A percentile compares a stretch with the other conserved stretches of the same genome.
These are phyloP conservation scores for Cheiracanthium punctorium DNA, from an alignment of 2,888 invertebrate species.

Conservation along the genomic window DNA sequence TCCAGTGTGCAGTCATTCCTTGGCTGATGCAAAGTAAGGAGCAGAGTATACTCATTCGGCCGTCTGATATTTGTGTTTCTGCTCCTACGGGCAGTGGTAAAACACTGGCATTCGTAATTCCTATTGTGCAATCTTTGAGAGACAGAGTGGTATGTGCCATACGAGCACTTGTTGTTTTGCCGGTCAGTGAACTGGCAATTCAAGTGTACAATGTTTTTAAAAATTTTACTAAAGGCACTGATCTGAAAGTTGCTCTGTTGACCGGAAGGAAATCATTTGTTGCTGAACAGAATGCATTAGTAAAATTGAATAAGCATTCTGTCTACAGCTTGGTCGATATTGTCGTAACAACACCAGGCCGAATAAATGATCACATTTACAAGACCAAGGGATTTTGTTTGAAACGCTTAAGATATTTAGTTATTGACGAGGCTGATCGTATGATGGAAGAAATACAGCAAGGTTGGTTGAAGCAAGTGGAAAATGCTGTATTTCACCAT, in stretches of 20 bases:
- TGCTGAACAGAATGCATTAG: conserved; percentile 75
- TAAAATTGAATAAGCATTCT: conserved; percentile 79
- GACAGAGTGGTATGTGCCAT: conserved; percentile 82
- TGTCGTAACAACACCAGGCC: conserved; percentile 79
- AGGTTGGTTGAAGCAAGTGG: conserved; percentile 82
- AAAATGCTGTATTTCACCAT: conserved; percentile 70
- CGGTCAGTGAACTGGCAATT: conserved; percentile 91
- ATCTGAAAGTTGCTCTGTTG: conserved; percentile 83
- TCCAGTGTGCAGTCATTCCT: conserved; percentile 71
- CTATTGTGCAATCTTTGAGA: conserved; percentile 86
- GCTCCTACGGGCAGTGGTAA: conserved; percentile 99
- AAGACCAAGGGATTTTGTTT: conserved; percentile 74
- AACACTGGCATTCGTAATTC: conserved; percentile 94
- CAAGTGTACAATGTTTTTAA: conserved; percentile 90
- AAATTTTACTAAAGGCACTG: conserved; percentile 77
- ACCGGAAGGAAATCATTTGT: conserved; percentile 81
- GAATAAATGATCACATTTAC: conserved; percentile 79
- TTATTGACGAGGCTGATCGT: conserved; percentile 98
- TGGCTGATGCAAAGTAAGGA: conserved; percentile 52
- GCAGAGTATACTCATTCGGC: conserved; percentile 78
- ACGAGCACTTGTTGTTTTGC: conserved; percentile 91
- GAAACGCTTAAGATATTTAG: conserved; percentile 81
- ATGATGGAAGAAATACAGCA: conserved; percentile 93
- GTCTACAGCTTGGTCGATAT: conserved; percentile 78
- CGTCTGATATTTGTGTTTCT: conserved; percentile 94